These are phyloP conservation scores for Aphaenogaster floridana DNA, from an alignment of 1,140 invertebrate species.

Conservation along the genomic window DNA sequence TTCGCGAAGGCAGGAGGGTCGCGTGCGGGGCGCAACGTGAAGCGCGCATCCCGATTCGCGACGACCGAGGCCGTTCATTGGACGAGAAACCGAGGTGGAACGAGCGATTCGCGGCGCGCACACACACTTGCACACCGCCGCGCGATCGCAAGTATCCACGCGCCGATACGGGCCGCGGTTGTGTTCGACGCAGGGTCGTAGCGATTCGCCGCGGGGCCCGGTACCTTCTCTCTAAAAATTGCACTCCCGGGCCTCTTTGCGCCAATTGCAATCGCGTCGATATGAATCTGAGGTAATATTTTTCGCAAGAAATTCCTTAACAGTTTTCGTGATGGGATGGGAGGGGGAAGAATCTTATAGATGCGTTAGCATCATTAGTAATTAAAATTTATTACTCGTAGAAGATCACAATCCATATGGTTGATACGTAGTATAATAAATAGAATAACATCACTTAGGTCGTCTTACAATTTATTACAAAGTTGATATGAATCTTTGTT, in stretches of 20 bases:
- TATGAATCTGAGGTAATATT: neutral
- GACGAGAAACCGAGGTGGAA: conserved; percentile 59
- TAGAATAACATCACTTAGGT: too few species aligned
- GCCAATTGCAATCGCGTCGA: neutral
- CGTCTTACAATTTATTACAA: too few species aligned
- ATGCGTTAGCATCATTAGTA: too few species aligned
- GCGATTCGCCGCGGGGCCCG: neutral
- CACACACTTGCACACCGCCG: conserved; percentile 7
- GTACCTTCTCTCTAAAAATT: neutral
- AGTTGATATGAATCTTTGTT: neutral
- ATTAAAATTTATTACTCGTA: too few species aligned
- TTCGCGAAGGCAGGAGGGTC: conserved; percentile 73
- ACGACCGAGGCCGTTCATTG: conserved; percentile 70
- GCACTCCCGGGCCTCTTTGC: too few species aligned
- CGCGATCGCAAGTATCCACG: conserved; percentile 65
- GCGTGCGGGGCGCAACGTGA: conserved; percentile 59
- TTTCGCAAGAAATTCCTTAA: too few species aligned
- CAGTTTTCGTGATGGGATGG: too few species aligned
- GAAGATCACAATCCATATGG: too few species aligned
- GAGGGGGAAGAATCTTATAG: too few species aligned
- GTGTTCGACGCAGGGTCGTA: conserved; percentile 59
- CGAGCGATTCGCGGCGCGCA: conserved; percentile 69
- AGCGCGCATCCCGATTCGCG: conserved; percentile 47
- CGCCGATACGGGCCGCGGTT: conserved; percentile 58
- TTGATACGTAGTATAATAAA: too few species aligned